These are phyloP conservation scores for Emesis furor DNA, from an alignment of 2,888 invertebrate genomes.

Conservation along the genomic window DNA sequence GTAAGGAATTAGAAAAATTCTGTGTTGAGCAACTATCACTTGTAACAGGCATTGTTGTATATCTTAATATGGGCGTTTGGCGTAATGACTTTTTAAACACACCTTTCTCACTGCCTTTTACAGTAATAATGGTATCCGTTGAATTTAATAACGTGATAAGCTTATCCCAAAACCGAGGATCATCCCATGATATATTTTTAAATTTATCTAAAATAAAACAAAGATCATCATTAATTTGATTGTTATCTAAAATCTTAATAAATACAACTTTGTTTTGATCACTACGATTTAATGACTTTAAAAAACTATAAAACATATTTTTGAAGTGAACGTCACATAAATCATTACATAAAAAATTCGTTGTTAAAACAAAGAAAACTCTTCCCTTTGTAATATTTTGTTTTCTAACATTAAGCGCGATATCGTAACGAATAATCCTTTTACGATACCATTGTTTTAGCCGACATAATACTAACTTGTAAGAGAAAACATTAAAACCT, in stretches of 20 bases:
- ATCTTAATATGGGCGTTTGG: slow-evolving; percentile 89
- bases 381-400: too few relatives aligned
- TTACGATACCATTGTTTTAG: too few relatives aligned
- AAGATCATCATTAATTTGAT: slow-evolving; percentile 88
- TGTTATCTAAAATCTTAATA: slow-evolving; percentile 88
- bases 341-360: slow-evolving; percentile 88
- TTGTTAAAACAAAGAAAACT: slow-evolving; percentile 94
- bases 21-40: slow-evolving; percentile 91
- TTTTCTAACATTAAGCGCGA: too few relatives aligned
- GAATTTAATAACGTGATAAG: slow-evolving; percentile 96
- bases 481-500: too few relatives aligned
- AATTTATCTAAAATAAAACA: slow-evolving; percentile 91
- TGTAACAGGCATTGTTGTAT: slow-evolving; percentile 91
- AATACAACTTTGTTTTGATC: slow-evolving; percentile 89
- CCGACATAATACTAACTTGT: too few relatives aligned
- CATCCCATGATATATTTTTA: slow-evolving; percentile 95
- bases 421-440: too few relatives aligned
- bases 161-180: slow-evolving; percentile 97
- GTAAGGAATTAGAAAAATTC: slow-evolving; percentile 90
- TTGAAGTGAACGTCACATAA: slow-evolving; percentile 89
- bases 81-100: slow-evolving; percentile 90
- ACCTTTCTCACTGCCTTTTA: slow-evolving; percentile 87
- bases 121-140: slow-evolving; percentile 90
- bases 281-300: slow-evolving; percentile 88
- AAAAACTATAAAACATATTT: slow-evolving; percentile 89